Base-by-base conservation (phyloP, 1,140 invertebrate genomes). In the Cydia strobilella region DNA sequence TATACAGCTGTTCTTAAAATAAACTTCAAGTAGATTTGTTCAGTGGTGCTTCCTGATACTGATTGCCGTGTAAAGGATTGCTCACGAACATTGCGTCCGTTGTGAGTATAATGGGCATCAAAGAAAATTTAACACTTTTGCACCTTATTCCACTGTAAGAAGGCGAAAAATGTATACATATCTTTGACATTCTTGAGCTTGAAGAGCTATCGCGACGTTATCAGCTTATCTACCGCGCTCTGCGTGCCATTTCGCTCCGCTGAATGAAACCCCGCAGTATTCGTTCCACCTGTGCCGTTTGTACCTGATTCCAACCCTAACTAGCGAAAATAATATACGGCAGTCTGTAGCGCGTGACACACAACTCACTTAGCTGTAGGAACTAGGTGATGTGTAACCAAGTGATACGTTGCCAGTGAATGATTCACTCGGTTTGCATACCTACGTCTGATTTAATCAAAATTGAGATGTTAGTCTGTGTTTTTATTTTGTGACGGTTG, bases 191-290 rank as follows among this genome's bases (percentile, higher is more conserved):
- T 23, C 9, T 10, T 6, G 6, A 85, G 81, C 9, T 10, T 6
- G 6, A 85, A 80, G 83, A 75, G 78, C 79, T 90, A 92, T 89
- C 86, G 83, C 79, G 54, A 75, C 76, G 78, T 92, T 92, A 92
- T 92, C 90, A 89, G 88, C 86, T 90, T 92, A 91, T 92, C 90
- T 89, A 74, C 54, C 73, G 75, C 80, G 82, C 83, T 84, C 84
- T 81, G 83, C 89, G 82, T 90, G 84, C 88, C 87, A 91, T 85
- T 82, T 82, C 74, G 82, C 77, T 82, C 63, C 77, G 81, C 77
- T 71, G 76, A 74, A 75, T 77, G 74, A 79, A 78, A 74, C 82
- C 81, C 78, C 78, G 73, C 86, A 90, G 86, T 90, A 76, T 80
- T 82, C 80, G 75, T 76, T 77, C 80, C 76, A 83, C 81, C 75